Evolutionary conservation across 2,888 invertebrate genomes (phyloP), one percentile per base, ranked within the genome.

Genomic region (Epinotia brunnichana): DNA sequence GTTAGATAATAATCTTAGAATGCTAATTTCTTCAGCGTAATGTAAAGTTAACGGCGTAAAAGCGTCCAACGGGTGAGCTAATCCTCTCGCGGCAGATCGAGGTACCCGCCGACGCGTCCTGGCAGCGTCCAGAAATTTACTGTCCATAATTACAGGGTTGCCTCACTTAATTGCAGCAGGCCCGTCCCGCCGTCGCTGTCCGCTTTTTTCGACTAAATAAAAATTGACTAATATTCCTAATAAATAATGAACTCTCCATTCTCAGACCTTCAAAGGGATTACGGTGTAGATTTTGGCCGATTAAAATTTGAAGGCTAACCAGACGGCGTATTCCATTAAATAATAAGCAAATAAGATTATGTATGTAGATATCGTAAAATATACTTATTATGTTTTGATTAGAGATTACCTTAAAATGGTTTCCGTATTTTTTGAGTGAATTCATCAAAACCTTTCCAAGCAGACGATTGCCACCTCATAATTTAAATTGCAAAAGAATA

Each of bases 141-240:
- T 95, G 96, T 94, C 95, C 95, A 95, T 96, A 96, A 96, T 96
- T 96, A 96, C 95, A 96, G 96, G 96, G 96, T 96, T 95, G 94
- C 91, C 94, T 94, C 95, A 95, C 95, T 96, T 96, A 96, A 96
- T 96, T 96, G 96, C 95, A 95, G 95, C 89, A 90, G 92, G 82
- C 83, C 82, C 87, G 87, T 80, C 87, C 87, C 85, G 85, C 81
- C 85, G 86, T 86, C 88, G 88, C 83, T 87, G 81, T 81, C 82
- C 86, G 86, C 88, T 88, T 92, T 93, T 90, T 93, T 92, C 88
- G 89, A 90, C 91, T 90, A 92, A 91, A 93, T 92, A 92, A 92
- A 92, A 93, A 92, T 92, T 92, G 90, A 93, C 93, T 93, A 93
- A 93, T 92, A 93, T 93, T 92, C 93, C 91, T 93, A 92, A 93